Base-by-base conservation (phyloP, 1,140 invertebrate species). In the Rhopalosiphum padi region DNA sequence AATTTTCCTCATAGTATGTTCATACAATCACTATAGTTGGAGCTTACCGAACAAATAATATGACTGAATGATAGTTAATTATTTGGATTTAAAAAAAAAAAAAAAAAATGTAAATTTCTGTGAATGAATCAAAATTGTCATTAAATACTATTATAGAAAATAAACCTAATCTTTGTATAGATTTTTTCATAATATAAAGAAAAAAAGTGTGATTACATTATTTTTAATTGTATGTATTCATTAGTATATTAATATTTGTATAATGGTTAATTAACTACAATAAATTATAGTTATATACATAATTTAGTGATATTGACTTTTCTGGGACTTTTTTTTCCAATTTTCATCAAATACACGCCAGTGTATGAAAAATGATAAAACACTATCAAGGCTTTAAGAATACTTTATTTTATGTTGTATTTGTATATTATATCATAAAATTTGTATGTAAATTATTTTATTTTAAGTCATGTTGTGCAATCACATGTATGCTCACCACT, bases 361-460 rank as follows among this genome's bases (percentile, higher is more conserved):
- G 60, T 77, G 60, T 77, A 30, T 37, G 25, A 53, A 51, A 53
- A 37, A 88, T 43, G 22, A 51, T 22, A 35, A 55, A 90, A 37
- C 9, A 53, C 35, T 37, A 22, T 51, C 3, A 43, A 89, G 22
- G n/a, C 55, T 30, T 53, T 37, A 1, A 37, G 22, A 37, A 1
- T 87, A 23, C 8, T 48, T 87, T 48, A 48, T 48, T 87, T 21
- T 87, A 48, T 86, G 23, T 11, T 30, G 23, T 77, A 77, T 77
- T n/a, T 77, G 11, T 15, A 35, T 85, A 46, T 46, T 88, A 48
- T 88, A 88, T 51, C 2, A 51, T 53, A 35, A 37, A 53, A 37
- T 89, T 89, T 89, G 87, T 55, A 55, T 15, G 18, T 21, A 89
- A 51, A 88, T 88, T 89, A 37, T 53, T 89, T 89, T 55, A 53